phyloP scores from a whole-genome alignment of 2,888 invertebrate species.

The Rhagium mordax region DNA sequence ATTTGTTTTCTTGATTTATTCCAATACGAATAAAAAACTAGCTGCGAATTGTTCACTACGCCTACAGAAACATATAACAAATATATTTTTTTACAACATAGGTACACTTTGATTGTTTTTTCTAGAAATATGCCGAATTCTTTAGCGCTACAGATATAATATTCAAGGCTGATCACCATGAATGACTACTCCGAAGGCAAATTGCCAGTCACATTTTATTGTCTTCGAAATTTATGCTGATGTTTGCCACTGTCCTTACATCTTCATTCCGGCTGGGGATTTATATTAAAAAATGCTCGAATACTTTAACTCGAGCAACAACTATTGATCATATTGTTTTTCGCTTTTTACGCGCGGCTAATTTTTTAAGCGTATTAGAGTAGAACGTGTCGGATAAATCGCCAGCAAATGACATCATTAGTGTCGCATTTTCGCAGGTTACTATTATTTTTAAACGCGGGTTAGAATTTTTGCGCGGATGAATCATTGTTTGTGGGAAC shows the following conservation, averaged over 20 bases:
- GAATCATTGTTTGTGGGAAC: slow-evolving; percentile 9
- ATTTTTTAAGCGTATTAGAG: background rate
- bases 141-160: slow-evolving; percentile 5
- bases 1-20: no score
- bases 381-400: background rate
- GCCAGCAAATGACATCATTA: slow-evolving; percentile 32
- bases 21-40: no score
- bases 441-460: slow-evolving; percentile 16
- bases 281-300: background rate
- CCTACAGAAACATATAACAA: no score
- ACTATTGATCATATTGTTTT: slow-evolving; percentile 19
- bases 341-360: background rate
- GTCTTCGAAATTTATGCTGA: slow-evolving; percentile 27
- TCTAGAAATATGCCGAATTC: background rate
- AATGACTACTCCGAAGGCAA: slow-evolving; percentile 17
- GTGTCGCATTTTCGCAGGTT: slow-evolving; percentile 26
- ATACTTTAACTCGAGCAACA: background rate
- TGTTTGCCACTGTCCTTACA: slow-evolving; percentile 17
- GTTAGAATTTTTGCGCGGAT: slow-evolving; percentile 16
- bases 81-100: no score
- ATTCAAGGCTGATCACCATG: slow-evolving; percentile 18
- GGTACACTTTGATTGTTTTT: background rate
- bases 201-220: slow-evolving; percentile 21
- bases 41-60: no score
- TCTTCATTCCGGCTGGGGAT: slow-evolving; percentile 9